phyloP scores from a whole-genome alignment of 1,140 invertebrate species.

The Drosophila novamexicana region DNA sequence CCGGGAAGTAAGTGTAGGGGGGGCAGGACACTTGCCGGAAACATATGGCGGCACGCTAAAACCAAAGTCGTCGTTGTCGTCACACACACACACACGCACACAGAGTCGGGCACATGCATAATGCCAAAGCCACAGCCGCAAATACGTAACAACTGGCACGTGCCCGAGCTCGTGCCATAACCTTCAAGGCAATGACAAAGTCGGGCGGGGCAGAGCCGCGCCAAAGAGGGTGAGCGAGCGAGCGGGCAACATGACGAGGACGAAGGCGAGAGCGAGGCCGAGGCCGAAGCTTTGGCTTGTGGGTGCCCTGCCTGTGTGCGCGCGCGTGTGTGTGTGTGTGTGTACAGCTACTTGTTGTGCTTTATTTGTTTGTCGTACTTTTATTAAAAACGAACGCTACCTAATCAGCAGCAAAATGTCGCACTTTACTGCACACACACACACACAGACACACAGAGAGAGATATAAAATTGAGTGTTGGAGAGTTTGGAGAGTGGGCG shows the following conservation, averaged over 20 bases:
- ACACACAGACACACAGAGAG: constrained; percentile 9
- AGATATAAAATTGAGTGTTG: neutral
- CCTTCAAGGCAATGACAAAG: constrained; percentile 58
- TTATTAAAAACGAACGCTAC: constrained; percentile 82
- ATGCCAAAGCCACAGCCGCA: constrained; percentile 60
- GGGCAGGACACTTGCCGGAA: constrained; percentile 76
- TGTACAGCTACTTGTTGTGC: constrained; percentile 65
- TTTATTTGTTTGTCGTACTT: constrained; percentile 80
- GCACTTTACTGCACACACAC: constrained; percentile 73
- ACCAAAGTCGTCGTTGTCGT: constrained; percentile 63
- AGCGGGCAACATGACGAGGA: constrained; percentile 48
- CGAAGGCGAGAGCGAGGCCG: constrained; percentile 28
- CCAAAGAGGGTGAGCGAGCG: constrained; percentile 17
- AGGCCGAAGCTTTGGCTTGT: constrained; percentile 30
- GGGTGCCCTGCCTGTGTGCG: constrained; percentile 19
- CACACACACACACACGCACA: constrained; percentile 7
- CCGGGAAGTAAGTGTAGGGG: neutral
- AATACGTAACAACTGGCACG: constrained; percentile 64
- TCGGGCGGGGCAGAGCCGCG: constrained; percentile 12
- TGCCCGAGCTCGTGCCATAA: constrained; percentile 66
- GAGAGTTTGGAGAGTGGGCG: neutral
- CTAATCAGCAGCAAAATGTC: constrained; percentile 83
- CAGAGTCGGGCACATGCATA: constrained; percentile 40
- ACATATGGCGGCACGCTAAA: constrained; percentile 80
- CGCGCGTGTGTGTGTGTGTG: constrained; percentile 10